These are phyloP conservation scores for Nixonia krombeini DNA, from an alignment of 1,140 invertebrate species.

Conservation along the genomic window DNA sequence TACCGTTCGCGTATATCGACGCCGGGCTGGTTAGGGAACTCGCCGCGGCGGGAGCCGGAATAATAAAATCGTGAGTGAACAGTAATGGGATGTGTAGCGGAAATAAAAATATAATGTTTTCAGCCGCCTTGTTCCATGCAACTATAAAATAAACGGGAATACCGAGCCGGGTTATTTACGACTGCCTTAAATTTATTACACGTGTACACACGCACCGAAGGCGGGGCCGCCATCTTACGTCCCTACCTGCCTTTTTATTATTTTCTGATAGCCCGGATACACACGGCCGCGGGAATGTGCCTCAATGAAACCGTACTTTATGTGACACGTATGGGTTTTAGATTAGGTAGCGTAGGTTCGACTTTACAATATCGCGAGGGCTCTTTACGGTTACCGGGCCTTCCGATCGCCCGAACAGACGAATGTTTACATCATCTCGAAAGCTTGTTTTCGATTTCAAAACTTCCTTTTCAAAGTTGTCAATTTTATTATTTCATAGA, in stretches of 20 bases:
- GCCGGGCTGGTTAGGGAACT: too few species aligned
- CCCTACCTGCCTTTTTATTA: constrained; percentile 59
- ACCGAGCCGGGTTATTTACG: constrained; percentile 60
- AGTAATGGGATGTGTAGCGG: background rate
- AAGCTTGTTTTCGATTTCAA: too few species aligned
- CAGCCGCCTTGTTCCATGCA: constrained; percentile 6
- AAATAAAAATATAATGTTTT: too few species aligned
- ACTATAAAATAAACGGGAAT: constrained; percentile 54
- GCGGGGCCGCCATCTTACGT: constrained; percentile 49
- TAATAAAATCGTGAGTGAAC: background rate
- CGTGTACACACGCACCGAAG: constrained; percentile 40
- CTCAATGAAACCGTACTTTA: constrained; percentile 62
- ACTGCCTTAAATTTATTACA: constrained; percentile 48
- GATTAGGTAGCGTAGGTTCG: constrained; percentile 59
- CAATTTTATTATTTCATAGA: too few species aligned
- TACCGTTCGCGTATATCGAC: too few species aligned
- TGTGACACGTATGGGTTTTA: constrained; percentile 64
- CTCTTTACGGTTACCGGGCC: constrained; percentile 8
- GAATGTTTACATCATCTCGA: too few species aligned
- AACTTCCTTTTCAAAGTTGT: too few species aligned
- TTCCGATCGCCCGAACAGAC: too few species aligned
- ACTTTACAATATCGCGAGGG: constrained; percentile 28
- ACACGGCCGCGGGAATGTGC: too few species aligned
- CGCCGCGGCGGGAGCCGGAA: too few species aligned
- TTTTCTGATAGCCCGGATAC: constrained; percentile 62